Percentiles rank a stretch among this genome's conserved stretches.
Conservation (phyloP, 2,888 invertebrate species). For the Habrosyne pyritoides region DNA sequence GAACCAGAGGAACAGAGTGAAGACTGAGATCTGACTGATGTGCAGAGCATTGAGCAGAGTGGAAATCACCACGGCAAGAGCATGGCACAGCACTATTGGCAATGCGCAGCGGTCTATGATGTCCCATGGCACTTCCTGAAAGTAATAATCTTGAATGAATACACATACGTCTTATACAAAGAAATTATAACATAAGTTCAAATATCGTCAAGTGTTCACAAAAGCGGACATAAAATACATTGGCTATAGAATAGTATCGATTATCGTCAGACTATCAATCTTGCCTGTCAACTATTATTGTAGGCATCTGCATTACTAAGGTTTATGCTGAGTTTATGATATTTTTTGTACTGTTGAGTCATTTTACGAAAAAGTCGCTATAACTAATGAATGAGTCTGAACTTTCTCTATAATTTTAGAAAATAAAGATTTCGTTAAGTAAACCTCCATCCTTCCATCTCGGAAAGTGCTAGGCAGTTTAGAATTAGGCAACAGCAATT, state of each 20-base stretch:
- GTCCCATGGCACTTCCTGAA: conserved; percentile 87
- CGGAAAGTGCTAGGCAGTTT: not conserved
- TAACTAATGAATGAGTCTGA: not conserved
- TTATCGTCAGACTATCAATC: conserved; percentile 1
- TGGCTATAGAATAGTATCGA: not conserved
- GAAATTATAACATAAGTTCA: not conserved
- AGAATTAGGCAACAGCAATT: not conserved
- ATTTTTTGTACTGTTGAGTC: not conserved
- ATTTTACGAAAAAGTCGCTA: not conserved
- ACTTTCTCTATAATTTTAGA: too few species aligned
- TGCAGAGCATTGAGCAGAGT: conserved; percentile 87
- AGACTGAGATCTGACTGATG: conserved; percentile 89
- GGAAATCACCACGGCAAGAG: conserved; percentile 89
- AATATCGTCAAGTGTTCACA: not conserved
- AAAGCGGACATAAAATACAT: not conserved
- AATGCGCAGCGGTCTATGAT: conserved; percentile 89
- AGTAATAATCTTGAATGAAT: conserved; percentile 20
- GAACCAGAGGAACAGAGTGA: conserved; percentile 91
- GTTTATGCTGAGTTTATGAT: not conserved
- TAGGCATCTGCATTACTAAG: not conserved
- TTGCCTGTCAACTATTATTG: conserved; percentile 1
- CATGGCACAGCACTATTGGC: conserved; percentile 91
- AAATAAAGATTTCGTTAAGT: too few species aligned
- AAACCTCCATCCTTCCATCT: too few species aligned
- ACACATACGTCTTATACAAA: conserved; percentile 14